Base-by-base conservation (phyloP, 2,113 vertebrate species). In the Speoplatyrhinus poulsoni region DNA sequence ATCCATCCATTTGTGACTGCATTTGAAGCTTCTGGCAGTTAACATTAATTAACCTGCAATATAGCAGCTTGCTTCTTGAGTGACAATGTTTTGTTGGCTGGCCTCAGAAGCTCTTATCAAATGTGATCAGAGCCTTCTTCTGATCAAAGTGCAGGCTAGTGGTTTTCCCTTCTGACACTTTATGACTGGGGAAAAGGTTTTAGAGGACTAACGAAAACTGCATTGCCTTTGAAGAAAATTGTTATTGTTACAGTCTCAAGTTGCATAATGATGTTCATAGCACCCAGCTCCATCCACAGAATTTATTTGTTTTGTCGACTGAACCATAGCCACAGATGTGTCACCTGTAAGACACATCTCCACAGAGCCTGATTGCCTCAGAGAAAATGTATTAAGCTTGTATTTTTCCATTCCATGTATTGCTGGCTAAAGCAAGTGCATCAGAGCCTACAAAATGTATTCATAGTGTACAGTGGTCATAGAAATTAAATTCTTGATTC, bases 101-200 rank as follows among this genome's bases (percentile, higher is more conserved):
- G 73, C 79, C 69, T 82, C 72, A 78, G 63, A 79, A 60, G 75
- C 69, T 82, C 72, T 82, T 87, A 87, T 89, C 81, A 85, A 82
- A 89, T 75, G 80, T 67, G 65, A 84, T 80, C 9, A 69, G 79
- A 69, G 79, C 86, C 80, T 72, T 79, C 72, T 68, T 48, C 41
- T 84, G 88, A 92, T 92, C 89, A 92, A 91, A 90, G 89, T 67
- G 70, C 69, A 72, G 69, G 65, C 83, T 67, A 3, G 68, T 76
- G 79, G 75, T 85, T 82, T 81, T 66, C 50, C 79, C 84, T 78
- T 70, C 72, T 32, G 83, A 82, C 74, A 53, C 76, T 78, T 79
- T 88, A 65, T 76, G 75, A 82, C 84, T 74, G 72, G 62, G 69
- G 66, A 85, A 85, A 76, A 72, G 65, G 74, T 87, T 87, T 85